phyloP scores from a whole-genome alignment of 2,888 invertebrate species.

The Dryocosmus kuriphilus region DNA sequence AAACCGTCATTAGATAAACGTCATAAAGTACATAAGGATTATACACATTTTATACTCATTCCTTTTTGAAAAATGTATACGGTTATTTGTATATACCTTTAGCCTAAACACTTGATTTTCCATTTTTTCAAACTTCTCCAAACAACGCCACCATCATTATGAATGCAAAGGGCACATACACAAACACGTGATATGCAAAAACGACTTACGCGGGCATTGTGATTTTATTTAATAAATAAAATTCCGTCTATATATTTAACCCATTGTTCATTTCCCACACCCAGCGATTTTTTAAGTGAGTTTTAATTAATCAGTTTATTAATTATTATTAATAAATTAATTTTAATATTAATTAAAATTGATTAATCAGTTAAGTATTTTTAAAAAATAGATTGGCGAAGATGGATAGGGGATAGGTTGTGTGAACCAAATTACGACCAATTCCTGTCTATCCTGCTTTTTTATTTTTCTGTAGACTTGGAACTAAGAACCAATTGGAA shows the following conservation, averaged over 20 bases:
- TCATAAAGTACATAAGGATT: conserved; percentile 55
- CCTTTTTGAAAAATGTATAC: conserved; percentile 59
- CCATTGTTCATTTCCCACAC: conserved; percentile 30
- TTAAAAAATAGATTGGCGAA: no score
- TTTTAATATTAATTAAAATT: no score
- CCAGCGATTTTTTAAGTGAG: background rate
- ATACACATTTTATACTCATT: conserved; percentile 59
- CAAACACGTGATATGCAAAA: conserved; percentile 66
- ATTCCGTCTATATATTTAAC: conserved; percentile 63
- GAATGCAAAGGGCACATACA: conserved; percentile 57
- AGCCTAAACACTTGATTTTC: conserved; percentile 55
- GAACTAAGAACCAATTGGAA: no score
- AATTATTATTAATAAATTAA: no score
- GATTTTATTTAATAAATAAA: conserved; percentile 66
- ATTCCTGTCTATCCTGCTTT: no score
- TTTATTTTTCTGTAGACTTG: no score
- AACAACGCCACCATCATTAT: conserved; percentile 55
- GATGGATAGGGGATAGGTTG: no score
- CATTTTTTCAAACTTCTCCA: conserved; percentile 55
- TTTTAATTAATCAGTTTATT: no score
- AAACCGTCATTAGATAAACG: conserved; percentile 57
- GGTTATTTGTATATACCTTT: conserved; percentile 60
- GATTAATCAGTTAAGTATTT: no score
- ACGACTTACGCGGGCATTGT: conserved; percentile 67
- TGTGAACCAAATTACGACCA: no score